Conservation (phyloP, 2,113 vertebrate species). For the Dolichotis patagonum region DNA sequence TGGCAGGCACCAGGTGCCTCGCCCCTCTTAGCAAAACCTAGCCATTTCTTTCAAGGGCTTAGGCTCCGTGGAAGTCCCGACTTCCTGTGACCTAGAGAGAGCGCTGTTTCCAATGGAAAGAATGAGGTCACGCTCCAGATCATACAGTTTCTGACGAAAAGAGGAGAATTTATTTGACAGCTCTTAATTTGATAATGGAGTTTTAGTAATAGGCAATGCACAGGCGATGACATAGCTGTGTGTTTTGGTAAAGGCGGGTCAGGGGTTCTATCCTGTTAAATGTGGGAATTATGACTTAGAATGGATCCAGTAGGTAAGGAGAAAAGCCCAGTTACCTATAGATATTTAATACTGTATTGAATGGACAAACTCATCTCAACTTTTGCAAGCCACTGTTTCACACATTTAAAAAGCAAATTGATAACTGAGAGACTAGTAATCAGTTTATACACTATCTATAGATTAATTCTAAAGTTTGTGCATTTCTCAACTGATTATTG, state of each 20-base stretch:
- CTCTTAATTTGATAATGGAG: constrained; percentile 48
- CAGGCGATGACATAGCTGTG: neutral
- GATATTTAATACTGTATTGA: neutral
- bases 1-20: neutral
- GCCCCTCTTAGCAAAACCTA: neutral
- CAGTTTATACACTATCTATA: neutral
- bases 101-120: neutral
- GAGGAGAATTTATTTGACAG: neutral
- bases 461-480: neutral
- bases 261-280: neutral
- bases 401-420: neutral
- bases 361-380: fast-evolving
- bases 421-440: neutral
- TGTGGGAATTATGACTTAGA: neutral
- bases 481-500: constrained; percentile 74
- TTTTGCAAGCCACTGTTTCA: neutral
- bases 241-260: neutral
- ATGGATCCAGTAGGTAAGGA: neutral
- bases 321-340: neutral
- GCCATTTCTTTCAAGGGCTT: constrained; percentile 21
- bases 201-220: neutral
- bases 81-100: neutral
- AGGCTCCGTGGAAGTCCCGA: neutral
- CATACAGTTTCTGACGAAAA: constrained; percentile 41
- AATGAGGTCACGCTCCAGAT: neutral